Evolutionary conservation across 2,113 vertebrate species (phyloP).

Genomic region (Procavia capensis): DNA sequence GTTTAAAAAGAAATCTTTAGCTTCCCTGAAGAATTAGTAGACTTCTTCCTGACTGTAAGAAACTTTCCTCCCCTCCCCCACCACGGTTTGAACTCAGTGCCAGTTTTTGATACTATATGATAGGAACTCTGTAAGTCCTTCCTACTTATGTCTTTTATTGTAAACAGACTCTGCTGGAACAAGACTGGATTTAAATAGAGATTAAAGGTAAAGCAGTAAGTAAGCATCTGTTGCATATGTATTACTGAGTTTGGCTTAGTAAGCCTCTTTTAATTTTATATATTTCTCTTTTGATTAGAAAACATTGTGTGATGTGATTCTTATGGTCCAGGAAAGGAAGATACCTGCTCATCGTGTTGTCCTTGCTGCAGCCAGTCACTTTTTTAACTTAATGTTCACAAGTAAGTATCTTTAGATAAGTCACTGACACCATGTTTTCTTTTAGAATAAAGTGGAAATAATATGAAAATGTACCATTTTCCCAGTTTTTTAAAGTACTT

Average conservation of each 20-base stretch:
- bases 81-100: neutral
- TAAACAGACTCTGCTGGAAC: constrained; percentile 8
- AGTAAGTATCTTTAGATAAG: constrained; percentile 89
- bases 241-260: neutral
- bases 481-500: constrained; percentile 48
- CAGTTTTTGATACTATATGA: constrained; percentile 20
- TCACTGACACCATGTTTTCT: neutral
- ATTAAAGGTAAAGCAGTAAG: constrained; percentile 19
- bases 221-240: neutral
- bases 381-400: constrained; percentile 99
- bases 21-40: neutral
- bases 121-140: constrained; percentile 1
- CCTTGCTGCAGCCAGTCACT: constrained; percentile 96
- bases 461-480: neutral
- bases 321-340: constrained; percentile 96
- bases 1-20: neutral
- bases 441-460: constrained; percentile 1
- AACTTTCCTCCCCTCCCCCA: neutral
- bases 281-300: constrained; percentile 86
- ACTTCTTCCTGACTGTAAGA: neutral
- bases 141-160: neutral
- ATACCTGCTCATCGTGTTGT: constrained; percentile 97
- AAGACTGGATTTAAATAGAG: neutral
- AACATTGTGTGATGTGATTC: constrained; percentile 96
- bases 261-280: constrained; percentile 23